A percentile compares a stretch with the other conserved stretches of the same genome.
These are phyloP conservation scores for Allygus modestus DNA, from an alignment of 2,888 invertebrate species.

Conservation along the genomic window DNA sequence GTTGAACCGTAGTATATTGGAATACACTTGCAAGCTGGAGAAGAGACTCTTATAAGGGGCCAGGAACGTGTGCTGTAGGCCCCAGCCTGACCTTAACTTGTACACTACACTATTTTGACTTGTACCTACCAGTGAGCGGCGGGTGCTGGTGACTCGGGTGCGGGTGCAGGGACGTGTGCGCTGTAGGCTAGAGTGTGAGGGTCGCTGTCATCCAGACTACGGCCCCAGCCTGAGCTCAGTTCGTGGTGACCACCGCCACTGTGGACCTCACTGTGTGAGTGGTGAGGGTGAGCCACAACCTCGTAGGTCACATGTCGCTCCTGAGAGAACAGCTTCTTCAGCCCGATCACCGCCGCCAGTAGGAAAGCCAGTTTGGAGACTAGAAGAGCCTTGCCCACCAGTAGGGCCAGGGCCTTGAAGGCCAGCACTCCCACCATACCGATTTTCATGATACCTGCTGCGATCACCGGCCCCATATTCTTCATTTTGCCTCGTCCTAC, in stretches of 20 bases:
- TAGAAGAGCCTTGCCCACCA: slow-evolving; percentile 91
- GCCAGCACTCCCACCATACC: slow-evolving; percentile 88
- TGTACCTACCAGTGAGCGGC: slow-evolving; percentile 8
- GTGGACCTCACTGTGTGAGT: slow-evolving; percentile 73
- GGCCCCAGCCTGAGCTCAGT: slow-evolving; percentile 80
- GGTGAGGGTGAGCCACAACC: slow-evolving; percentile 85
- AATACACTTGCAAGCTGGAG: not conserved
- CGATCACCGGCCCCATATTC: slow-evolving; percentile 85
- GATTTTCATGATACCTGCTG: slow-evolving; percentile 87
- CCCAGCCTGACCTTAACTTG: slow-evolving; percentile 79
- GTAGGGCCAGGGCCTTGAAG: slow-evolving; percentile 87
- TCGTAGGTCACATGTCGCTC: slow-evolving; percentile 86
- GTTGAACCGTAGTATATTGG: too few species aligned
- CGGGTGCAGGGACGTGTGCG: slow-evolving; percentile 75
- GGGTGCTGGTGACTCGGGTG: not conserved
- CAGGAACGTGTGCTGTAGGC: slow-evolving; percentile 79
- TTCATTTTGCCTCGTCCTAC: slow-evolving; percentile 82
- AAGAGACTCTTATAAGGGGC: too few species aligned
- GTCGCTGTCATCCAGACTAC: slow-evolving; percentile 71
- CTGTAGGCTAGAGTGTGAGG: slow-evolving; percentile 82
- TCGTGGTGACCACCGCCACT: slow-evolving; percentile 73
- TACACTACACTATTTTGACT: not conserved
- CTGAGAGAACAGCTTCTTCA: slow-evolving; percentile 87
- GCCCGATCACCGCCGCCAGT: slow-evolving; percentile 87
- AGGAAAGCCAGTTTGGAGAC: slow-evolving; percentile 91